phyloP scores from a whole-genome alignment of 2,888 invertebrate genomes.

The Stratiomys singularior region DNA sequence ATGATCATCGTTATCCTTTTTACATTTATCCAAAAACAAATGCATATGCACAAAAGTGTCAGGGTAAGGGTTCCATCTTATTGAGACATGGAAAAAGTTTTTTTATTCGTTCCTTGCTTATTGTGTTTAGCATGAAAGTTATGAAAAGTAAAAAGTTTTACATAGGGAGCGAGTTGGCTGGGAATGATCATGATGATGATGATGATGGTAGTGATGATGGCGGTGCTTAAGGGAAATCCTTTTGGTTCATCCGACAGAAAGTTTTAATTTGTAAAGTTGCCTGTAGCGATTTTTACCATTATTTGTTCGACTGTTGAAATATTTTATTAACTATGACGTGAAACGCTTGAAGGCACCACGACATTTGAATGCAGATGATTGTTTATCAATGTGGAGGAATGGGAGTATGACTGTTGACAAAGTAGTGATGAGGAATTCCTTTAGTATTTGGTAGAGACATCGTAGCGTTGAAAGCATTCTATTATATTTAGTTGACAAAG shows the following conservation, averaged over 20 bases:
- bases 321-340: background rate
- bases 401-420: no score
- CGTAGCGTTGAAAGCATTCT: no score
- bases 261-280: background rate
- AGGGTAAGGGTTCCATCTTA: background rate
- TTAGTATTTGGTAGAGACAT: no score
- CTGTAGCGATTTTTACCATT: background rate
- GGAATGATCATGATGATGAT: background rate
- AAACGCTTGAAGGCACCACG: no score
- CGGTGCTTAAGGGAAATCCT: background rate
- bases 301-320: background rate
- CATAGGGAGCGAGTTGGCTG: background rate
- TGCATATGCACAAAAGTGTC: background rate
- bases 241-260: background rate
- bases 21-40: background rate
- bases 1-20: background rate
- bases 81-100: background rate
- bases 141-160: conserved; percentile 21
- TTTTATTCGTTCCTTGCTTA: background rate
- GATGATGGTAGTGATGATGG: conserved; percentile 21
- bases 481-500: no score
- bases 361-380: no score
- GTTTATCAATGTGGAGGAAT: no score
- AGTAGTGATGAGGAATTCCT: no score
- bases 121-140: background rate